Evolutionary conservation across 2,113 vertebrate genomes (phyloP), one percentile per base, ranked within the genome.

Genomic region (Neopipo cinnamomea): DNA sequence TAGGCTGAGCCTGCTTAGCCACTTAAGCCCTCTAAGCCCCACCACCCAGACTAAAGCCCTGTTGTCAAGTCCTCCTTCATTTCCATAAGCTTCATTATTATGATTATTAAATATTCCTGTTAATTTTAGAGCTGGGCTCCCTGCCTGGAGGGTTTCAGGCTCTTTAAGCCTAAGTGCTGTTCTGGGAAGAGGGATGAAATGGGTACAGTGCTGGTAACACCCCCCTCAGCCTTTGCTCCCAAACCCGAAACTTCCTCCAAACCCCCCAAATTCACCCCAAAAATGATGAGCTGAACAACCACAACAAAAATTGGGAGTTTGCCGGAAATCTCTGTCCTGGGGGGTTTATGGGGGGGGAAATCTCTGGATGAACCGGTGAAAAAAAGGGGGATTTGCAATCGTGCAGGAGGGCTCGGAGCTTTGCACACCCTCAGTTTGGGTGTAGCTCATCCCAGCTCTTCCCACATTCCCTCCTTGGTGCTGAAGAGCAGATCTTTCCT

Each of bases 1-100:
- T 22, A 42, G 90, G 91, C 67, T 96, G 74, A 97, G 73, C 93
- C 96, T 81, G 61, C 85, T 96, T 83, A 93, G 44, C 70, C 5
- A 0, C 53, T 62, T 92, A 92, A 96, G 63, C 76, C 41, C 83
- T 68, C 71, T 94, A 91, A 93, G 91, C 87, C 56, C 42, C 68
- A 72, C 42, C 67, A 46, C 39, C 8, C 47, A 70, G 74, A 74
- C 80, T 47, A 39, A 67, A 88, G 68, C 63, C 22, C 47, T 3
- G 42, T 8, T 30, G 76, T 47, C 89, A 83, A 41, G 80, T n/a
- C 78, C 67, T 80, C 79, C 71, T 11, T 71, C 89, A 24, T 47
- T 79, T 90, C 81, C 62, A 83, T 56, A 71, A 92, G 35, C 82
- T 87, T 77, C 66, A 4, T 86, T 53, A 46, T 68, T 47, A 53